These are phyloP conservation scores for Mythimna vitellina DNA, from an alignment of 2,888 invertebrate genomes.

Conservation along the genomic window DNA sequence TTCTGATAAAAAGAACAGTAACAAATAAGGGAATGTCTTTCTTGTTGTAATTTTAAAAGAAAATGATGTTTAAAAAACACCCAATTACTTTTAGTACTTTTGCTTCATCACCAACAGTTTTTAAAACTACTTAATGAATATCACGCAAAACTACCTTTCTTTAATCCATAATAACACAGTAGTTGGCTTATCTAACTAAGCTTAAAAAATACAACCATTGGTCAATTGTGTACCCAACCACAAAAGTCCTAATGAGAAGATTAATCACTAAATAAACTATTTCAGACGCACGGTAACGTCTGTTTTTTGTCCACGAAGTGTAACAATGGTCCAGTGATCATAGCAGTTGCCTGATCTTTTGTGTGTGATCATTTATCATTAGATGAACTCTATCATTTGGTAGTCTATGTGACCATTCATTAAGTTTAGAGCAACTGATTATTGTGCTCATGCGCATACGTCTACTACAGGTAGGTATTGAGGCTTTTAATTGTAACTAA, in stretches of 20 bases:
- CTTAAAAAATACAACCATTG: background rate
- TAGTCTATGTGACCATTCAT: conserved; percentile 28
- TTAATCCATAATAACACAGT: no score
- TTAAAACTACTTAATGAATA: background rate
- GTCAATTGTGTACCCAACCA: conserved; percentile 17
- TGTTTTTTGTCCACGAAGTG: conserved; percentile 44
- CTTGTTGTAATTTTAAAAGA: background rate
- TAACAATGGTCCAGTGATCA: conserved; percentile 52
- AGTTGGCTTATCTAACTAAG: background rate
- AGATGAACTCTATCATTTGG: conserved; percentile 36
- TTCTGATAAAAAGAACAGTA: background rate
- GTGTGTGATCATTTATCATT: conserved; percentile 55
- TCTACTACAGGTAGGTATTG: background rate
- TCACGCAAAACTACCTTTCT: background rate
- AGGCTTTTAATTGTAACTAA: no score
- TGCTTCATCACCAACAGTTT: background rate
- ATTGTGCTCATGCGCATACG: conserved; percentile 17
- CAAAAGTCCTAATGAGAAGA: conserved; percentile 42
- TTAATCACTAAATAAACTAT: conserved; percentile 53
- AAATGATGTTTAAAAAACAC: background rate
- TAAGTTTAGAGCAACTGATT: conserved; percentile 27
- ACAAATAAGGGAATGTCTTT: background rate
- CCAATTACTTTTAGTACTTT: background rate
- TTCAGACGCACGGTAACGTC: conserved; percentile 25
- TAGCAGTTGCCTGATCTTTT: conserved; percentile 38